These are phyloP conservation scores for Latrodectus geometricus DNA, from an alignment of 1,140 invertebrate species.

Conservation along the genomic window DNA sequence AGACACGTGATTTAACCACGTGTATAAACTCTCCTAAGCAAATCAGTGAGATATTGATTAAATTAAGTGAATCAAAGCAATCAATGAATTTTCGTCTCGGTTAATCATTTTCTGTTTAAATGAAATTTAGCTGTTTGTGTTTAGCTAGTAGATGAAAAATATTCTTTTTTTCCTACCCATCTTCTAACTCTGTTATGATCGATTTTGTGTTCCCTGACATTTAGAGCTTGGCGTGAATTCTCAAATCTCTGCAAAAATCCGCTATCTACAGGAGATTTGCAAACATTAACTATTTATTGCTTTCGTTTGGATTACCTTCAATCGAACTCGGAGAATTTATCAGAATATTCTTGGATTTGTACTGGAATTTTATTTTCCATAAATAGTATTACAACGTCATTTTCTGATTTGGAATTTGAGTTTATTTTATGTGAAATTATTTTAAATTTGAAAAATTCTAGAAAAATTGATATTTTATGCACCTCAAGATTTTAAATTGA, in stretches of 20 bases:
- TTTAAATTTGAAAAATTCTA: not conserved
- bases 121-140: not conserved
- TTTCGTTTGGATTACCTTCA: not conserved
- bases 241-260: not conserved
- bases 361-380: not conserved
- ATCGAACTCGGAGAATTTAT: too few species aligned
- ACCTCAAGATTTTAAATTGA: not conserved
- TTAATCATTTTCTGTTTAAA: not conserved
- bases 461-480: not conserved
- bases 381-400: not conserved
- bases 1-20: not conserved
- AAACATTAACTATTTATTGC: not conserved
- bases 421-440: not conserved
- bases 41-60: not conserved
- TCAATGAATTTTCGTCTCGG: too few species aligned
- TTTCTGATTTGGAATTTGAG: not conserved
- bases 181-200: conserved; percentile 16
- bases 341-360: not conserved
- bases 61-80: not conserved
- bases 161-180: conserved; percentile 9
- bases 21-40: not conserved
- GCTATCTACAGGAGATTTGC: not conserved
- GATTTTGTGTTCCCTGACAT: conserved; percentile 41
- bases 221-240: not conserved
- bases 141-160: conserved; percentile 13